A percentile compares a stretch with the other conserved stretches of the same genome.
These are phyloP conservation scores for Sciurus carolinensis DNA, from an alignment of 2,797 vertebrate species.

Conservation along the genomic window DNA sequence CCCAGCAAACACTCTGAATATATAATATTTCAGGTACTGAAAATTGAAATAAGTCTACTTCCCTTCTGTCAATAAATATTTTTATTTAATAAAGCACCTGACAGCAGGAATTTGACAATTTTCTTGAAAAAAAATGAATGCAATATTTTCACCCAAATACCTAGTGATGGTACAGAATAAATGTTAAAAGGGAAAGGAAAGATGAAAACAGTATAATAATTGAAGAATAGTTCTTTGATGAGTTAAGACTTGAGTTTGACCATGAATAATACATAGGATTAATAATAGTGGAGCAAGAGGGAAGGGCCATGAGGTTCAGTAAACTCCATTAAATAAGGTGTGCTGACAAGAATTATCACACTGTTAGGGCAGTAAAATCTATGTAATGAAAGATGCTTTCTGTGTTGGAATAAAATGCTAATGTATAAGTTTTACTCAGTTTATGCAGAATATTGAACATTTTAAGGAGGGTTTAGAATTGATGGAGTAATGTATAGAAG, in stretches of 20 bases:
- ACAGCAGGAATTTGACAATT: slow-evolving; percentile 48
- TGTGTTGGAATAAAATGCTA: background rate
- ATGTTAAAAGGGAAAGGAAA: background rate
- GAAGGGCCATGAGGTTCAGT: background rate
- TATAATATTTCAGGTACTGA: slow-evolving; percentile 62
- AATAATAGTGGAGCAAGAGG: background rate
- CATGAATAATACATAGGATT: background rate
- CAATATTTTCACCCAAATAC: background rate
- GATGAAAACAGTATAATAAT: slow-evolving; percentile 1
- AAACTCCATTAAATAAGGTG: background rate
- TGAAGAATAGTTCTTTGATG: background rate
- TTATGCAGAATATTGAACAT: slow-evolving; percentile 44
- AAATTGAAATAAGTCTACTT: slow-evolving; percentile 65
- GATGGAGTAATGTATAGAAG: background rate
- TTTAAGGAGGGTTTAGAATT: background rate
- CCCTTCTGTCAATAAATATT: slow-evolving; percentile 61
- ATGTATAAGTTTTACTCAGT: background rate
- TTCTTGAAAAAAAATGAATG: background rate
- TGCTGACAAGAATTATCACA: background rate
- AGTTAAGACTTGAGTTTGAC: slow-evolving; percentile 29
- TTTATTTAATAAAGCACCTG: slow-evolving; percentile 70
- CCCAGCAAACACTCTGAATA: slow-evolving; percentile 67
- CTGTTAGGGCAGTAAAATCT: background rate
- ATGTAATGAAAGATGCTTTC: background rate
- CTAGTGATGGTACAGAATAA: background rate